phyloP scores from a whole-genome alignment of 2,888 invertebrate genomes.

The Polyommatus iphigenia region DNA sequence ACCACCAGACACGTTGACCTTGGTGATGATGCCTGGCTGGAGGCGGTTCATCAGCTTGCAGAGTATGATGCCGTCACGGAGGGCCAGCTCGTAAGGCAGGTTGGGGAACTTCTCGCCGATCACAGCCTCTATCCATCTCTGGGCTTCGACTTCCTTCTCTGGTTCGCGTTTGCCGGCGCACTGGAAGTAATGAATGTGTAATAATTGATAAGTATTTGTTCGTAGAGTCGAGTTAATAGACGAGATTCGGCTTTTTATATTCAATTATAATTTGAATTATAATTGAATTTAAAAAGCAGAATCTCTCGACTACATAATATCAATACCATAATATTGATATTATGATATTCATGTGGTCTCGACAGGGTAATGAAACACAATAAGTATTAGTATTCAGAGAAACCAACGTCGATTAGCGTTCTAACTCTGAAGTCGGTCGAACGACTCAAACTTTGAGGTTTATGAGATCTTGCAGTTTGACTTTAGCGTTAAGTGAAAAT shows the following conservation, averaged over 20 bases:
- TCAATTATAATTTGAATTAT: too few relatives aligned
- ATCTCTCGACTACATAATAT: too few relatives aligned
- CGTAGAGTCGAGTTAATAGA: background rate
- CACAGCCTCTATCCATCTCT: slow-evolving; percentile 92
- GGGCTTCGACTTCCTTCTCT: slow-evolving; percentile 89
- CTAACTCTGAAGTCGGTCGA: too few relatives aligned
- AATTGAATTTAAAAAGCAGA: too few relatives aligned
- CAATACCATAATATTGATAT: too few relatives aligned
- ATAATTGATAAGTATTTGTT: background rate
- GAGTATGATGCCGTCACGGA: slow-evolving; percentile 91
- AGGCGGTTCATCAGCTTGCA: slow-evolving; percentile 95
- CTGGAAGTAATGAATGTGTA: slow-evolving; percentile 67
- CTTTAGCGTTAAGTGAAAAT: too few relatives aligned
- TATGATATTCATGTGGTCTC: too few relatives aligned
- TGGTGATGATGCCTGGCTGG: slow-evolving; percentile 90
- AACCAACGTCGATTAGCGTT: too few relatives aligned
- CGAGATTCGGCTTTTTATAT: background rate
- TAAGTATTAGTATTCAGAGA: too few relatives aligned
- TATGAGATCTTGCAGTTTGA: too few relatives aligned
- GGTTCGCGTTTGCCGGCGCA: slow-evolving; percentile 90
- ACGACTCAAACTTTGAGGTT: too few relatives aligned
- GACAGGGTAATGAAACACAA: too few relatives aligned
- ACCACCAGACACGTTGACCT: slow-evolving; percentile 90
- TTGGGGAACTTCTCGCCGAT: slow-evolving; percentile 88
- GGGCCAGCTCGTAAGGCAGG: slow-evolving; percentile 86